Conservation (phyloP, 1,140 invertebrate genomes). For the Campodea augens region DNA sequence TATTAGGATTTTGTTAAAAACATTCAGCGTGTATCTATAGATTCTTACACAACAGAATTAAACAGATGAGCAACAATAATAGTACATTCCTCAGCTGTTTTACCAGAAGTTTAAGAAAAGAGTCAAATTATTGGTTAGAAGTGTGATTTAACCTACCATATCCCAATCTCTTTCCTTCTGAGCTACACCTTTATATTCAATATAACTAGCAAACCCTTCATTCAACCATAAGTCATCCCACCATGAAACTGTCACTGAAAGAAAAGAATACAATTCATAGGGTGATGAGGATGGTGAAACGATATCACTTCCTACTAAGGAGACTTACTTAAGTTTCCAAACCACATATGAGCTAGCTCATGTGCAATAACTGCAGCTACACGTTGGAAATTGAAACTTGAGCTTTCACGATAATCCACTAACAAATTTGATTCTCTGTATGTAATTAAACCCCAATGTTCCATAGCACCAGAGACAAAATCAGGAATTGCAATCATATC, state of each 20-base stretch:
- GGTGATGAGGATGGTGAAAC: slow-evolving; percentile 1
- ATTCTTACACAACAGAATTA: too few relatives aligned
- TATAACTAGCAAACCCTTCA: slow-evolving; percentile 76
- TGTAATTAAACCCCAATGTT: slow-evolving; percentile 79
- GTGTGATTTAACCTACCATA: slow-evolving; percentile 37
- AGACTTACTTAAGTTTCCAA: slow-evolving; percentile 53
- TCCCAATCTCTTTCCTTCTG: slow-evolving; percentile 57
- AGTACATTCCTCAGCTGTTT: neutral
- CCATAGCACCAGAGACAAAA: slow-evolving; percentile 88
- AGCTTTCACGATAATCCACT: slow-evolving; percentile 43
- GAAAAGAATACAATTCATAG: slow-evolving; percentile 12
- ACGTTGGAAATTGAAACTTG: slow-evolving; percentile 49
- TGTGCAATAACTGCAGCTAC: slow-evolving; percentile 68
- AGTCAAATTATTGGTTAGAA: slow-evolving; percentile 4
- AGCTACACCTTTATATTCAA: slow-evolving; percentile 58
- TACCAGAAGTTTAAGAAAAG: neutral
- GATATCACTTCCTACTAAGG: neutral
- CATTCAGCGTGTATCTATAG: too few relatives aligned
- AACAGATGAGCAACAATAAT: too few relatives aligned
- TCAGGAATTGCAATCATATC: slow-evolving; percentile 87
- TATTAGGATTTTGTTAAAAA: too few relatives aligned
- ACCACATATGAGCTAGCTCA: slow-evolving; percentile 87
- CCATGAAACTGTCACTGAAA: slow-evolving; percentile 70
- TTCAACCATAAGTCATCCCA: slow-evolving; percentile 88
- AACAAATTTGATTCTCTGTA: slow-evolving; percentile 66